Evolutionary conservation across 1,140 invertebrate species (phyloP).

Genomic region (Drosophila busckii): DNA sequence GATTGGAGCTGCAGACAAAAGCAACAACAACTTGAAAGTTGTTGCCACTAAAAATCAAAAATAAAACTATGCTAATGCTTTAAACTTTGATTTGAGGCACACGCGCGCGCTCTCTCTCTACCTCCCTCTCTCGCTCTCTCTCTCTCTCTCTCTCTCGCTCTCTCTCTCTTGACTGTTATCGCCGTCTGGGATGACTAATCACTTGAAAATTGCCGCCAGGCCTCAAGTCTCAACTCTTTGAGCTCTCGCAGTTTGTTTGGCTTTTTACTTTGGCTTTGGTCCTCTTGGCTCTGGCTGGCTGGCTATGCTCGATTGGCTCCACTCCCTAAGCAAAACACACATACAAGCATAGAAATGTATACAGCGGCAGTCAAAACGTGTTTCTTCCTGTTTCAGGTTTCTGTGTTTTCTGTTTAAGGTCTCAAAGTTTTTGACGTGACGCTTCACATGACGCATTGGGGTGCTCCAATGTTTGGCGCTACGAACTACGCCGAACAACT

Average conservation of each 20-base stretch:
- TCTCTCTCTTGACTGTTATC: conserved; percentile 1
- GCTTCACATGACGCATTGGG: conserved; percentile 49
- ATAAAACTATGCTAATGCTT: conserved; percentile 37
- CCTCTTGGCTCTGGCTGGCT: conserved; percentile 35
- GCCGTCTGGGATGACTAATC: conserved; percentile 61
- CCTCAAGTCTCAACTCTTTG: conserved; percentile 14
- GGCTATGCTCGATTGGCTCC: conserved; percentile 61
- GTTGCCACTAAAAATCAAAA: conserved; percentile 5
- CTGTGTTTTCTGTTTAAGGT: conserved; percentile 25
- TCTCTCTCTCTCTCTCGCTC: conserved; percentile 1
- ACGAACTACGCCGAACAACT: conserved; percentile 16
- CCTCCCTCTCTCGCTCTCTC: not conserved
- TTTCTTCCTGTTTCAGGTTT: conserved; percentile 56
- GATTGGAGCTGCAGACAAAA: conserved; percentile 49
- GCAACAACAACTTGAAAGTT: conserved; percentile 33
- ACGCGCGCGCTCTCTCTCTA: not conserved
- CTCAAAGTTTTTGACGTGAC: conserved; percentile 26
- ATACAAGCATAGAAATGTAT: conserved; percentile 8
- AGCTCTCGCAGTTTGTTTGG: conserved; percentile 34
- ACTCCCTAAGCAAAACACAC: conserved; percentile 30
- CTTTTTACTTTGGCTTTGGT: conserved; percentile 46
- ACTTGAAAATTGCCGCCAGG: conserved; percentile 58
- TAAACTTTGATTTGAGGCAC: not conserved
- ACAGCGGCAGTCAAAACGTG: conserved; percentile 33
- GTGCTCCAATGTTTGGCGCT: conserved; percentile 29